Evolutionary conservation across 2,797 vertebrate species (phyloP).

Genomic region (Periophthalmus magnuspinnatus): DNA sequence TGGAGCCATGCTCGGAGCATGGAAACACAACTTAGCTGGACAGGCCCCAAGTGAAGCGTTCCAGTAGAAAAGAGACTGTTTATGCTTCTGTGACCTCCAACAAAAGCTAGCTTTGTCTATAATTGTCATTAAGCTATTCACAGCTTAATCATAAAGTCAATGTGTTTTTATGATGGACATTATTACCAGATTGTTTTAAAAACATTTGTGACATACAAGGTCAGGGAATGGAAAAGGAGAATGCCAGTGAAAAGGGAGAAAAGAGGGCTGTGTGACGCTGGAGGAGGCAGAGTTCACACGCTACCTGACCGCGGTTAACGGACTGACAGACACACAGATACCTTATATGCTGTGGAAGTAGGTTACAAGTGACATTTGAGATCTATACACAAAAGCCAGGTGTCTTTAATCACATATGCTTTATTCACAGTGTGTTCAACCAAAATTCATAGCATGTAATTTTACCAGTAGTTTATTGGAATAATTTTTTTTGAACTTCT

Average conservation of each 20-base stretch:
- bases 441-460: neutral
- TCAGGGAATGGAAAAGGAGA: slow-evolving; percentile 51
- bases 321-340: slow-evolving; percentile 30
- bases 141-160: neutral
- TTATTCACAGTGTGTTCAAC: neutral
- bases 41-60: no score
- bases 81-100: neutral
- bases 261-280: slow-evolving; percentile 43
- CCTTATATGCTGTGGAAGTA: slow-evolving; percentile 42
- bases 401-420: neutral
- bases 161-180: slow-evolving; percentile 8
- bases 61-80: no score
- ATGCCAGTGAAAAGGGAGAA: slow-evolving; percentile 52
- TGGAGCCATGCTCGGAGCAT: no score
- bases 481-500: neutral
- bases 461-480: neutral
- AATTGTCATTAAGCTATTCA: neutral
- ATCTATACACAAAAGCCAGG: slow-evolving; percentile 18
- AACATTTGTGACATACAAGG: slow-evolving; percentile 27
- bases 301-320: slow-evolving; percentile 32
- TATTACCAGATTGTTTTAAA: neutral
- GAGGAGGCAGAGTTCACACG: slow-evolving; percentile 43
- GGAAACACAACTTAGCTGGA: no score
- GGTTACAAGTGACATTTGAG: slow-evolving; percentile 28
- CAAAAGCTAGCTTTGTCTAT: neutral